Percentiles rank a stretch among this genome's conserved stretches.
phyloP scores from a whole-genome alignment of 2,888 invertebrate species.

The Drosophila prostipennis region DNA sequence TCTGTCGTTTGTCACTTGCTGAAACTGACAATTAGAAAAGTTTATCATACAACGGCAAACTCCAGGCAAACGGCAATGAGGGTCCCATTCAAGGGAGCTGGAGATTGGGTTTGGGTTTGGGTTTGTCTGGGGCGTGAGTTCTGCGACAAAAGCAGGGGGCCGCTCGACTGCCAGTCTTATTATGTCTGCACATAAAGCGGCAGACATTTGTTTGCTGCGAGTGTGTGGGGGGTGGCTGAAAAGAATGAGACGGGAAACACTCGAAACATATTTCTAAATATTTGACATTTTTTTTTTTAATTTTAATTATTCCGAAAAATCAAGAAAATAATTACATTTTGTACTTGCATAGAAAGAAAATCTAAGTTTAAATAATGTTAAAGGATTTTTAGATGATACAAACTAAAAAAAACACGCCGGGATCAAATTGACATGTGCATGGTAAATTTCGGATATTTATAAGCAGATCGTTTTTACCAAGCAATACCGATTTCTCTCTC shows the following conservation, averaged over 20 bases:
- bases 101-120: constrained; percentile 8
- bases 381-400: too few relatives aligned
- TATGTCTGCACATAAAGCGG: constrained; percentile 63
- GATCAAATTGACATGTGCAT: too few relatives aligned
- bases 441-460: too few relatives aligned
- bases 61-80: constrained; percentile 31
- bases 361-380: too few relatives aligned
- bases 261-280: not conserved
- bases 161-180: constrained; percentile 32
- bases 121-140: constrained; percentile 59
- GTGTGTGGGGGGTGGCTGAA: constrained; percentile 8
- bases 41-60: constrained; percentile 72
- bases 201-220: constrained; percentile 51
- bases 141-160: constrained; percentile 49
- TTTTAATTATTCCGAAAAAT: too few relatives aligned
- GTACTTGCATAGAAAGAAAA: too few relatives aligned
- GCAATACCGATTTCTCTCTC: too few relatives aligned
- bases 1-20: constrained; percentile 80
- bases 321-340: too few relatives aligned
- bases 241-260: constrained; percentile 3
- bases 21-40: constrained; percentile 81
- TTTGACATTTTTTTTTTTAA: not conserved
- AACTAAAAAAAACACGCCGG: too few relatives aligned
- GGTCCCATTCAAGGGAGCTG: constrained; percentile 8
- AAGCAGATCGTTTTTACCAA: too few relatives aligned